These are phyloP conservation scores for Diarsia dahlii DNA, from an alignment of 2,888 invertebrate genomes.

Conservation along the genomic window DNA sequence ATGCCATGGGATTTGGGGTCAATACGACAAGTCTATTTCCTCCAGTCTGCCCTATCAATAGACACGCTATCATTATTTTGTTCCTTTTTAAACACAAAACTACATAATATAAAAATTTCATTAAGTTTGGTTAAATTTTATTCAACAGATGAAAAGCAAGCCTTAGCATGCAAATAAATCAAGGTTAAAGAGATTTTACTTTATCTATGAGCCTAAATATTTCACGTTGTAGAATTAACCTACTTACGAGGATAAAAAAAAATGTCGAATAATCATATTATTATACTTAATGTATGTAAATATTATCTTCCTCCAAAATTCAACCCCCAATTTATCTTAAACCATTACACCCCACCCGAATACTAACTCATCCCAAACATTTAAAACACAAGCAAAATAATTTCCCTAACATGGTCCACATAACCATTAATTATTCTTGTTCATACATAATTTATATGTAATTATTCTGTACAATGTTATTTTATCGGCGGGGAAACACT, in stretches of 20 bases:
- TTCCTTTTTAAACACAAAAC: too few species aligned
- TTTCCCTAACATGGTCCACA: slow-evolving; percentile 47
- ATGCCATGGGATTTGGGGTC: too few species aligned
- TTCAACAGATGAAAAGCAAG: not conserved
- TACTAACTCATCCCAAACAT: slow-evolving; percentile 38
- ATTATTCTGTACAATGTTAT: slow-evolving; percentile 75
- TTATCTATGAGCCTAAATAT: not conserved
- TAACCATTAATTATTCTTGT: slow-evolving; percentile 66
- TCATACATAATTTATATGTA: slow-evolving; percentile 78
- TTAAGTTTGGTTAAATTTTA: too few species aligned
- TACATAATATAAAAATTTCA: too few species aligned
- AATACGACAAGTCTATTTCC: too few species aligned
- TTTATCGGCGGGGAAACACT: slow-evolving; percentile 72
- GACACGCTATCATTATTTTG: too few species aligned
- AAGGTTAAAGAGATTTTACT: not conserved
- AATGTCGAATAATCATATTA: not conserved
- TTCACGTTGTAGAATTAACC: not conserved
- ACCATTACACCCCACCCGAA: not conserved
- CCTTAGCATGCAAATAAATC: not conserved
- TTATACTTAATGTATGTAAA: not conserved
- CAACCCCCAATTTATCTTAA: not conserved
- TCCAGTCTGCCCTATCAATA: too few species aligned
- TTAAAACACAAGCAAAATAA: slow-evolving; percentile 51
- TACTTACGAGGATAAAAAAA: too few species aligned
- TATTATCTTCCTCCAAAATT: not conserved